Evolutionary conservation across 2,797 vertebrate genomes (phyloP).

Genomic region (Ptychadena robeensis): DNA sequence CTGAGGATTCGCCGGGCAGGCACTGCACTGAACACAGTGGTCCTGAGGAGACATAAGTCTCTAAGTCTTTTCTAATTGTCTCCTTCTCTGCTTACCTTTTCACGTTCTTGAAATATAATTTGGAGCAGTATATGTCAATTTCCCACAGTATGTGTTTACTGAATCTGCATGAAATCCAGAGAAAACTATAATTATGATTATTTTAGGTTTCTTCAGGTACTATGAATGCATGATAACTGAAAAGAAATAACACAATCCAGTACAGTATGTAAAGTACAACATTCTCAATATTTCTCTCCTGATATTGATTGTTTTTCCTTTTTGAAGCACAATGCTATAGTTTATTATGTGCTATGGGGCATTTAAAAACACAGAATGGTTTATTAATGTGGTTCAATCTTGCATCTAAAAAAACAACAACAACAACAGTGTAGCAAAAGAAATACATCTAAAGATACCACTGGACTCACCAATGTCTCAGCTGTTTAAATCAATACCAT

Average conservation of each 20-base stretch:
- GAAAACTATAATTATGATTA: background rate
- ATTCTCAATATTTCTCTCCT: background rate
- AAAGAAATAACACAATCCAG: background rate
- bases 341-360: background rate
- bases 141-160: background rate
- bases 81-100: background rate
- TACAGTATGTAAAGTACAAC: background rate
- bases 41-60: background rate
- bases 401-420: background rate
- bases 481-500: slow-evolving; percentile 20
- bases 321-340: background rate
- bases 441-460: background rate
- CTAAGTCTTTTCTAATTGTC: background rate
- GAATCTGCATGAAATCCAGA: background rate
- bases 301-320: background rate
- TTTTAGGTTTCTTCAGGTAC: background rate
- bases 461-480: background rate
- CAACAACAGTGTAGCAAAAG: background rate
- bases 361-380: background rate
- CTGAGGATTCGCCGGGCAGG: too few relatives aligned
- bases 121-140: background rate
- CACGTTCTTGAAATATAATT: background rate
- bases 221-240: background rate
- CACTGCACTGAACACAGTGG: too few relatives aligned
- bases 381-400: background rate